Base-by-base conservation (phyloP, 2,113 vertebrate species). In the Platycercus adscitus region DNA sequence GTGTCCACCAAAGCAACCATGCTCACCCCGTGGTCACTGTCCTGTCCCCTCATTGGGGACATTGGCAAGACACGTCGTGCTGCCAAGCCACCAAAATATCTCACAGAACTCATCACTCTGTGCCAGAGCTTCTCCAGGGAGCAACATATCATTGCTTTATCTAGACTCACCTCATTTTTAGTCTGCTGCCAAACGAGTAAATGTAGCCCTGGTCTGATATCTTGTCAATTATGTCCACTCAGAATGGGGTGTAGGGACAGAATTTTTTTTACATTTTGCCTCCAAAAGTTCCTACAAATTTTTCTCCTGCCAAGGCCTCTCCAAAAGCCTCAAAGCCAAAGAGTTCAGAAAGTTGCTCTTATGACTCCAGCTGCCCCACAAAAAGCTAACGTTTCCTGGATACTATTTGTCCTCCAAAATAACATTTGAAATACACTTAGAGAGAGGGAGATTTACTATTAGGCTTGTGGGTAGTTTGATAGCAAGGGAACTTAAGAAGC, bases 11-110 rank as follows among this genome's bases (percentile, higher is more conserved):
- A 56, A 70, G 53, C 0, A 2, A 63, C 31, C 17, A 17, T 6
- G 8, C 5, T 41, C 33, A 7, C 12, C 10, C 47, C 2, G 1
- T 24, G 53, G 76, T 13, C 1, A 0, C 6, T 17, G 33, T 39
- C 29, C 16, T 41, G 25, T 43, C 41, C 35, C 47, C 25, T 81
- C 5, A 0, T 39, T 68, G 61, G 60, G 17, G 41, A 47, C 31
- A 3, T 4, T 68, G 29, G 18, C 43, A 66, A n/a, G 28, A 11
- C 37, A 60, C 39, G 53, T 7, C 0, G 0, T 31, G 60, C 66
- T 41, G 46, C 19, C 39, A 61, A 39, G 17, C 12, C 69, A 81
- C 47, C 63, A 37, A 49, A 75, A 33, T 2, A 11, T 35, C 17
- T 55, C 1, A 0, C 46, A 24, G 69, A 86, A 31, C 37, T 80